Evolutionary conservation across 2,888 invertebrate genomes (phyloP), one percentile per base, ranked within the genome.

Genomic region (Parthenolecanium corni): DNA sequence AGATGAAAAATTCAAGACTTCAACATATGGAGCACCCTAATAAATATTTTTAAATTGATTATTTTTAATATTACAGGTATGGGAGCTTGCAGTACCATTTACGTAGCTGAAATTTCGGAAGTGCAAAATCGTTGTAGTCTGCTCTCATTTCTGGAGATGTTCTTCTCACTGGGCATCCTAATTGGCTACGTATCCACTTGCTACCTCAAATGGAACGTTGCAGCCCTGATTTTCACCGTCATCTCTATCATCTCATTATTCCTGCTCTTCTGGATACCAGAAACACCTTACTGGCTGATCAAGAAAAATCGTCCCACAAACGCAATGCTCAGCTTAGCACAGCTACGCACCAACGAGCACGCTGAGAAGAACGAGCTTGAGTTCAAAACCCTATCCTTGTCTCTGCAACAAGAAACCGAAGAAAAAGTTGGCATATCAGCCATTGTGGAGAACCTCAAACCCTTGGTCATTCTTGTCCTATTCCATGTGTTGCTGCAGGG

Each of bases 31-130:
- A n/a, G n/a, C n/a, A n/a, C n/a, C n/a, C n/a, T n/a, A n/a, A n/a
- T n/a, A n/a, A n/a, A n/a, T n/a, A n/a, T n/a, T n/a, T n/a, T n/a
- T n/a, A n/a, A 9, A 31, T 31, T 31, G 9, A 31, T 31, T 31
- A 6, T 5, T 12, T 44, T 31, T 9, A 4, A 4, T 16, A 24
- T 52, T 61, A 6, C 52, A 62, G 62, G 62, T 44, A 53, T 62
- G 53, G 52, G 52, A 20, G 46, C 52, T n/a, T 62, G 62, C 16
- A 62, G 52, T 12, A 53, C 44, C 18, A 44, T 53, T 3, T 62
- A 62, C 53, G 62, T 62, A 2, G 53, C 62, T 20, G 62, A 62
- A 46, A 62, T 62, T 18, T 62, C 53, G 36, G 62, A 62, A 14
- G 42, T 25, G 11, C 31, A 42, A 11, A 46, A 52, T 44, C 62